A percentile compares a stretch with the other conserved stretches of the same genome.
These are phyloP conservation scores for Hylaeus anthracinus DNA, from an alignment of 1,140 invertebrate genomes.

Conservation along the genomic window DNA sequence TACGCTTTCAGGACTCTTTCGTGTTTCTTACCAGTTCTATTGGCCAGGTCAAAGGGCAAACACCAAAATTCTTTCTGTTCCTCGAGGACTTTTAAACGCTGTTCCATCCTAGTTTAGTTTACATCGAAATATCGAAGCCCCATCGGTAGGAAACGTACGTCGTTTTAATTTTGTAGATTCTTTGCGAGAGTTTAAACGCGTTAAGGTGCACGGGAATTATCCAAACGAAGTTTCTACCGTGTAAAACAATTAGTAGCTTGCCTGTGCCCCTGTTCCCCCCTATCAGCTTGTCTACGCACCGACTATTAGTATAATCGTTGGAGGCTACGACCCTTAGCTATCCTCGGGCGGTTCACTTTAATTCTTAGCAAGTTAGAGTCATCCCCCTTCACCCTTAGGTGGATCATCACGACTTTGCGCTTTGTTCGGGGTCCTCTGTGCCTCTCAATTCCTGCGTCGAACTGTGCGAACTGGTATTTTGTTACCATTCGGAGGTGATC, in stretches of 20 bases:
- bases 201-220: slow-evolving; percentile 49
- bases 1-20: too few species aligned
- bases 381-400: slow-evolving; percentile 21
- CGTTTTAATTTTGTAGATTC: slow-evolving; percentile 20
- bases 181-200: slow-evolving; percentile 42
- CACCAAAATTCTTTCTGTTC: not conserved
- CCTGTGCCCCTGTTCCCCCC: slow-evolving; percentile 42
- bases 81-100: not conserved
- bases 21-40: too few species aligned
- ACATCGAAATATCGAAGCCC: not conserved
- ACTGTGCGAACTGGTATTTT: not conserved
- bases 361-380: slow-evolving; percentile 66
- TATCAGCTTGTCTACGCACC: slow-evolving; percentile 67
- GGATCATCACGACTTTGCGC: slow-evolving; percentile 53
- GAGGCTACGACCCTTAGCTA: slow-evolving; percentile 66
- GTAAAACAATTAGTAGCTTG: slow-evolving; percentile 67
- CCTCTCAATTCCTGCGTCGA: slow-evolving; percentile 2
- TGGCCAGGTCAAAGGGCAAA: too few species aligned
- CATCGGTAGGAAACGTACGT: not conserved
- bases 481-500: not conserved
- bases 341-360: slow-evolving; percentile 63
- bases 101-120: not conserved
- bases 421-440: slow-evolving; percentile 24
- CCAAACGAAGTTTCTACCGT: slow-evolving; percentile 57
- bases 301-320: slow-evolving; percentile 70